Base-by-base conservation (phyloP, 2,113 vertebrate genomes). In the Arothron firmamentum region DNA sequence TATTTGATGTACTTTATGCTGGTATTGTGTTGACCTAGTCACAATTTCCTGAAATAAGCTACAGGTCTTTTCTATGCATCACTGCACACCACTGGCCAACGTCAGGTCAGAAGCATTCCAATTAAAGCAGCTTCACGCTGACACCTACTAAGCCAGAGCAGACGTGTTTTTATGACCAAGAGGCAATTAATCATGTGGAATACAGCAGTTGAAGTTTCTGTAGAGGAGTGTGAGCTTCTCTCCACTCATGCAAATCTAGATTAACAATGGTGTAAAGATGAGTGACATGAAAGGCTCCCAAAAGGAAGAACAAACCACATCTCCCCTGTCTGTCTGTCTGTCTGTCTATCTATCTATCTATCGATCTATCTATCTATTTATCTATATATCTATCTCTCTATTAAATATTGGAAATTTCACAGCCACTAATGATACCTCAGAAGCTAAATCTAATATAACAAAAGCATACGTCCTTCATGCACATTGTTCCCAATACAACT, bases 81-180 rank as follows among this genome's bases (percentile, higher is more conserved):
- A 64, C 10, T 65, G 59, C 72, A 65, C 66, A 74, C 38, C 56
- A 45, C 47, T 50, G 68, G 65, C 53, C 61, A 74, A 66, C 51
- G 8, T 49, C 47, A 3, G 74, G 70, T 78, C 65, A 77, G 59
- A 68, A 53, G 5, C 23, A 28, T 57, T 58, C 61, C 59, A 82
- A 77, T 81, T 80, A 78, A 81, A 64, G 0, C 64, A 56, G 54
- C 64, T 52, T 70, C 49, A 49, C 56, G 56, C 57, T 70, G 67
- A 66, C 61, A 50, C 47, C 62, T 49, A 31, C 12, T 13, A 16
- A 46, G 57, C 69, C n/a, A 45, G n/a, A 46, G 62, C 18, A n/a
- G 66, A 63, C 16, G 54, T 62, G 55, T 57, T 70, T 53, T 65
- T 23, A n/a, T 67, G 18, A 52, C 23, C 12, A 20, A 55, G 17